Percentiles rank a stretch among this genome's conserved stretches.
phyloP scores from a whole-genome alignment of 1,140 invertebrate genomes.

The Coelopa frigida region DNA sequence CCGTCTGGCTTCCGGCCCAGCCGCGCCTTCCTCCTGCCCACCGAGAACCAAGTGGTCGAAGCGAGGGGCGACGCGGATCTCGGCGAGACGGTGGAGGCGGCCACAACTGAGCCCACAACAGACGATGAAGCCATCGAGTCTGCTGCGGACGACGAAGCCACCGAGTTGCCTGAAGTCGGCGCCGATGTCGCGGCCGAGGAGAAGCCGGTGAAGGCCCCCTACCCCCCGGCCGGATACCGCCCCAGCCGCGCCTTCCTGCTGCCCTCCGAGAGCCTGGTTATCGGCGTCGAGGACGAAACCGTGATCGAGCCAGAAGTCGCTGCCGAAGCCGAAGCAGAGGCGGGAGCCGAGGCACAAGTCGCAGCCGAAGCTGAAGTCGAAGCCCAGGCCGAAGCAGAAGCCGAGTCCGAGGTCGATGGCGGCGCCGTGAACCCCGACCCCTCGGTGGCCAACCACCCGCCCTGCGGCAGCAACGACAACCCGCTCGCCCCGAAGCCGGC shows the following conservation, averaged over 20 bases:
- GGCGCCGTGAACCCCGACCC: neutral
- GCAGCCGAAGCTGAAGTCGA: neutral
- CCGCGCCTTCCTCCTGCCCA: conserved; percentile 26
- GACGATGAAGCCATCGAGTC: neutral
- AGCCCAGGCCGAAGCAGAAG: neutral
- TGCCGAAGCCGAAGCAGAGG: neutral
- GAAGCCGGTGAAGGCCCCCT: conserved; percentile 23
- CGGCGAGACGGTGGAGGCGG: conserved; percentile 10
- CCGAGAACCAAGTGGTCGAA: conserved; percentile 14
- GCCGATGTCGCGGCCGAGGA: conserved; percentile 18
- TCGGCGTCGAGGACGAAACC: no score
- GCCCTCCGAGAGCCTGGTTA: conserved; percentile 32
- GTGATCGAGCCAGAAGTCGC: neutral
- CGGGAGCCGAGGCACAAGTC: neutral
- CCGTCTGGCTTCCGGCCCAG: conserved; percentile 26
- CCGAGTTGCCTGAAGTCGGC: conserved; percentile 13
- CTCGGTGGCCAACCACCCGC: conserved; percentile 19
- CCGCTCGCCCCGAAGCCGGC: conserved; percentile 34
- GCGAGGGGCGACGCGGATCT: conserved; percentile 9
- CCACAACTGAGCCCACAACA: conserved; percentile 19
- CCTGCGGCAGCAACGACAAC: conserved; percentile 35
- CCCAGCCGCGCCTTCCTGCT: conserved; percentile 32
- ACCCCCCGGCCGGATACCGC: conserved; percentile 32
- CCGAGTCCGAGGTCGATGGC: neutral
- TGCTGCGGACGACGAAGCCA: neutral